Base-by-base conservation (phyloP, 2,113 vertebrate species). In the Nyctibius bracteatus region DNA sequence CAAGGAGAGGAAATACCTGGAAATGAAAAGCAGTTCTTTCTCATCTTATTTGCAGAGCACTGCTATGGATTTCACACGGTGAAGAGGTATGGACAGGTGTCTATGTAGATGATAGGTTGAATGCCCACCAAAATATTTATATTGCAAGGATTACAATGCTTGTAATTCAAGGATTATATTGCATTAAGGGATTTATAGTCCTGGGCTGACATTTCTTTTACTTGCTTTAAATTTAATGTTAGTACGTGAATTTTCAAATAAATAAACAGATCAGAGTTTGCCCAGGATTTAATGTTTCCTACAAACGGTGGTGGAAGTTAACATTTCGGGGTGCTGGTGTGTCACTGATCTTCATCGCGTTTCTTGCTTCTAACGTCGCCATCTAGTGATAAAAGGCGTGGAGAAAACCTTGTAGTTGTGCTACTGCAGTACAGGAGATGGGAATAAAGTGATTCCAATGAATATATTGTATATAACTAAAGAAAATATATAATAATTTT, bases 311-410 rank as follows among this genome's bases (percentile, higher is more conserved):
- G 27, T 41, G 14, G 24, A 51, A 71, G 9, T 44, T 37, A 33
- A 10, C 31, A 4, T 51, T 58, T 35, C 31, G 2, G 30, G 11
- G 12, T 30, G 30, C 49, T 61, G 18, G 8, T 25, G 22, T 37
- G 33, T 67, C 10, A 18, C 9, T 2, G 23, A 1, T 62, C 20
- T 55, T 33, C 52, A 20, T 44, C 3, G 4, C 8, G 3, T 39
- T 94, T 93, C 47, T 86, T 55, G 9, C 65, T 95, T 87, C 83
- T 66, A 43, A 79, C 12, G 25, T 81, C 83, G 95, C 96, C 96
- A 96, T 67, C 96, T 96, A 91, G 92, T 92, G 96, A 57, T 55
- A 62, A 30, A 58, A 79, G 18, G n/a, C 15, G 5, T 9, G 37
- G 86, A 89, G 33, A 25, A 87, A 71, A 54, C 52, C 47, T 57